These are phyloP conservation scores for Cheilosia scutellata DNA, from an alignment of 2,888 invertebrate species.

Conservation along the genomic window DNA sequence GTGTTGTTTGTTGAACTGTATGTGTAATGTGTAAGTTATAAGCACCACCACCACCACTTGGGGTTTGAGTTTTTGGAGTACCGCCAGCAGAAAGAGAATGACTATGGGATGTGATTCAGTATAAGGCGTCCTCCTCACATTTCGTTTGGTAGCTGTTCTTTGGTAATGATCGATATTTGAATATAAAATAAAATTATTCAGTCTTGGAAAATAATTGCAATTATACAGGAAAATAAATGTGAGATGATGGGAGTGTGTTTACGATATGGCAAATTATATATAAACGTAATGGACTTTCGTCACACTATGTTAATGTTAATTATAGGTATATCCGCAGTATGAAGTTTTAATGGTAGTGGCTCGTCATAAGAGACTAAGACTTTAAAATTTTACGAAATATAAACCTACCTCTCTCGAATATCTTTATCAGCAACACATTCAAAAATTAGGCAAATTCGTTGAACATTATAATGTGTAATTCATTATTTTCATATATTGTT, in stretches of 20 bases:
- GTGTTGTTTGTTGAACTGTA: slow-evolving; percentile 39
- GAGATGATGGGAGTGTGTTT: background rate
- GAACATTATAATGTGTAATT: no score
- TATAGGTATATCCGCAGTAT: background rate
- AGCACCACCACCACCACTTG: background rate
- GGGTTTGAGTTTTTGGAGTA: background rate
- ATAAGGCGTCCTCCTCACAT: background rate
- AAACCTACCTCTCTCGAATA: no score
- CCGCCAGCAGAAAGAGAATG: background rate
- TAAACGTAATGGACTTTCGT: slow-evolving; percentile 18
- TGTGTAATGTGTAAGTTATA: slow-evolving; percentile 7
- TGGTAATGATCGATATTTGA: slow-evolving; percentile 45
- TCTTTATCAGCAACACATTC: no score
- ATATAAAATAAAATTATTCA: slow-evolving; percentile 42
- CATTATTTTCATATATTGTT: no score
- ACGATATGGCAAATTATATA: background rate
- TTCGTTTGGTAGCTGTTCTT: background rate
- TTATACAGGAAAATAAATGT: slow-evolving; percentile 12
- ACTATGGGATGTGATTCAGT: slow-evolving; percentile 4
- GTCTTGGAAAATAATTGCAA: slow-evolving; percentile 40
- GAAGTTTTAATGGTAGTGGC: background rate
- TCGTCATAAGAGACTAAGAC: background rate
- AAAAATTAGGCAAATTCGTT: no score
- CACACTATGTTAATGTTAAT: slow-evolving; percentile 20
- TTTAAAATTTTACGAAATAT: no score